phyloP scores from a whole-genome alignment of 2,113 vertebrate species.

The Paraplagusia blochii region DNA sequence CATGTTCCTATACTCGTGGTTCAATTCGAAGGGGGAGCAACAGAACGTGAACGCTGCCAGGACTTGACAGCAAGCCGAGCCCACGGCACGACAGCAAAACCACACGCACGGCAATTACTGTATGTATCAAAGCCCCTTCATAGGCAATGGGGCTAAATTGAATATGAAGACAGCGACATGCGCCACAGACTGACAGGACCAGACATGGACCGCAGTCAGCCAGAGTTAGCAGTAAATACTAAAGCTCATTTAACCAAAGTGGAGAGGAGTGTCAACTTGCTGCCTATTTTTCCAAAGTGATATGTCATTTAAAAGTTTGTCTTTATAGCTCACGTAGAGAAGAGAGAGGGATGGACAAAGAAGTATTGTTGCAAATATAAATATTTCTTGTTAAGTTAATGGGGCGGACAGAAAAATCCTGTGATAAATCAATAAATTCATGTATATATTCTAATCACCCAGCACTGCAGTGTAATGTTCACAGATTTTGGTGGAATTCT shows the following conservation, averaged over 20 bases:
- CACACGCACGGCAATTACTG: conserved; percentile 57
- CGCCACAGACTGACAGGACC: conserved; percentile 46
- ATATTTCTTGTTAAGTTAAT: too few species aligned
- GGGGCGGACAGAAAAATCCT: too few species aligned
- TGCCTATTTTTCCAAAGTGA: not conserved
- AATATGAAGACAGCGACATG: conserved; percentile 53
- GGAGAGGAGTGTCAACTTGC: not conserved
- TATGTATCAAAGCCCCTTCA: conserved; percentile 69
- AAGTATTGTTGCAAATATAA: too few species aligned
- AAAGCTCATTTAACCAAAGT: not conserved
- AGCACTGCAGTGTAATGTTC: too few species aligned
- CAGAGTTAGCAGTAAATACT: conserved; percentile 51
- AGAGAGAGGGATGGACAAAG: too few species aligned
- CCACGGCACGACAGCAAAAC: conserved; percentile 66
- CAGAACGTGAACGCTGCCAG: conserved; percentile 25
- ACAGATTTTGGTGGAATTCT: too few species aligned
- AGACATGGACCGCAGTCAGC: conserved; percentile 38
- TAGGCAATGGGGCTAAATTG: conserved; percentile 51
- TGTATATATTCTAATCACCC: too few species aligned
- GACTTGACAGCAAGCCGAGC: conserved; percentile 52
- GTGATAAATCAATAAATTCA: too few species aligned
- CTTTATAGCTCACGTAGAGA: too few species aligned
- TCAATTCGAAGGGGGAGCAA: conserved; percentile 44
- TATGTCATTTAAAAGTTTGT: not conserved
- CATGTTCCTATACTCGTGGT: conserved; percentile 12